Evolutionary conservation across 2,113 vertebrate species (phyloP), one percentile per base, ranked within the genome.

Genomic region (Agelaius tricolor): DNA sequence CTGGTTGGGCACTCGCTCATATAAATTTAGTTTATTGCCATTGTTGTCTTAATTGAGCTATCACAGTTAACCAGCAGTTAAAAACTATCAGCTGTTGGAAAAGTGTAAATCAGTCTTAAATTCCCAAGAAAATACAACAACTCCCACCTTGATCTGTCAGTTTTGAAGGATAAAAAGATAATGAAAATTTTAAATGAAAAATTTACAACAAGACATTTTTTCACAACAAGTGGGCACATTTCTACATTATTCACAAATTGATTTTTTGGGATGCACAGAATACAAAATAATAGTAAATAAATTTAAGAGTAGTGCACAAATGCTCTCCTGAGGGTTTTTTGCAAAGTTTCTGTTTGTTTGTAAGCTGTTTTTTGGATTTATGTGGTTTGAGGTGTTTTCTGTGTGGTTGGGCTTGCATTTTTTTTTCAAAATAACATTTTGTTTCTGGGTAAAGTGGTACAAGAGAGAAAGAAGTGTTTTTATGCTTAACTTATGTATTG

Each of bases 171-270:
- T 39, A 43, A 68, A 69, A 72, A 28, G 26, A n/a, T 27, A 27
- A n/a, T 12, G 2, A 49, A 69, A 33, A 6, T 27, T 67, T 63
- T 51, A 33, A 52, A 33, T 65, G 4, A 73, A 47, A 85, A 47
- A 26, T 44, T 12, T 39, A 4, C 9, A n/a, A 39, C 4, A 26
- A 49, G 5, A 1, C 4, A 4, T 57, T 83, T 88, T 62, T 67
- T 27, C 9, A 41, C 22, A 41, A n/a, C 5, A 49, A 3, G 4
- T 39, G 0, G 11, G 6, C 2, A 7, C 19, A 37, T 16, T 58
- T 78, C 17, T 63, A 6, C 6, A 14, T 59, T 49, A 31, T 10
- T 22, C 20, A 5, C 4, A 33, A 28, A 46, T 8, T 11, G 2
- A 9, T 21, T 3, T 62, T 57, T 57, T 31, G 24, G 11, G 14